Evolutionary conservation across 2,888 invertebrate species (phyloP).

Genomic region (Tolmerus cingulatus): DNA sequence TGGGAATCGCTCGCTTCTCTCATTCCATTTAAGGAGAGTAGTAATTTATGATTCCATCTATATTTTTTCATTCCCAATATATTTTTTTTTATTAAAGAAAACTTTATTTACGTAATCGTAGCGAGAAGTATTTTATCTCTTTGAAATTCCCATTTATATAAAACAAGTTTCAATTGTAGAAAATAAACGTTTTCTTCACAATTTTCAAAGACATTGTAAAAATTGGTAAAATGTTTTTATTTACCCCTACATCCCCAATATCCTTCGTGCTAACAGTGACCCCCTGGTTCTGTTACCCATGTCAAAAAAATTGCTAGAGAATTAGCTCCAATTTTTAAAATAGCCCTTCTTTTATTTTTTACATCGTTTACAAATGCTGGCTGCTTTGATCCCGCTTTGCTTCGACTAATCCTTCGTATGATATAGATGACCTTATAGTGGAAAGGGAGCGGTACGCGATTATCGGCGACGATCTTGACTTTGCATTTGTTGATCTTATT

Average conservation of each 20-base stretch:
- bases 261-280: not conserved
- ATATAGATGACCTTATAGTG: constrained; percentile 77
- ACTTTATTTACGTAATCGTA: constrained; percentile 30
- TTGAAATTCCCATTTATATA: constrained; percentile 30
- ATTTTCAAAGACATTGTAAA: constrained; percentile 30
- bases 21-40: constrained; percentile 30
- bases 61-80: constrained; percentile 18
- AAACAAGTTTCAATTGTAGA: not conserved
- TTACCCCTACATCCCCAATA: not conserved
- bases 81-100: constrained; percentile 17
- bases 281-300: not conserved
- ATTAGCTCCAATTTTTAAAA: not conserved
- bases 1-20: constrained; percentile 19
- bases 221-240: constrained; percentile 4
- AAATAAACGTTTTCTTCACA: constrained; percentile 33
- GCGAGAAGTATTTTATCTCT: constrained; percentile 32
- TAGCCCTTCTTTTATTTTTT: not conserved
- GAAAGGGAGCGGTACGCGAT: constrained; percentile 92
- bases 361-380: not conserved
- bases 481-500: constrained; percentile 86
- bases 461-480: constrained; percentile 92
- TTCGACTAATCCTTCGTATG: not conserved
- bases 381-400: not conserved
- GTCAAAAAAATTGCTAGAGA: not conserved
- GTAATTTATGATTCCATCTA: constrained; percentile 35